Conservation (phyloP, 2,113 vertebrate species). For the Saguinus imperator region DNA sequence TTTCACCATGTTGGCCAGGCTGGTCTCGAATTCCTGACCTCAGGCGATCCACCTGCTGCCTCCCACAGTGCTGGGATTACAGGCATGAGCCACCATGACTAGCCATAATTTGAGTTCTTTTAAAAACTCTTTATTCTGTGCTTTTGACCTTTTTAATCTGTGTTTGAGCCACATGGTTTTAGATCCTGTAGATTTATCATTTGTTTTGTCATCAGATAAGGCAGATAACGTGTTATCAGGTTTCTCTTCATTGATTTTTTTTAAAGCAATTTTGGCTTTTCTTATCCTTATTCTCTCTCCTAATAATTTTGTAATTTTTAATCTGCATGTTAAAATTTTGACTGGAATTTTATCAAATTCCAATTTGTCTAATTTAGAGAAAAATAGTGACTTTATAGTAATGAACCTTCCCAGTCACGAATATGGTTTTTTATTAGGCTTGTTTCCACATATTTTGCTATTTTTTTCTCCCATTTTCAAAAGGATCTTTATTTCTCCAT, state of each 20-base stretch:
- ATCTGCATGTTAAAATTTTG: background rate
- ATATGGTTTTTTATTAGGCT: background rate
- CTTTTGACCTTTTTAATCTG: background rate
- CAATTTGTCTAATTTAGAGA: background rate
- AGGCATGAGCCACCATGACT: too few relatives aligned
- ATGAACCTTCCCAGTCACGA: background rate
- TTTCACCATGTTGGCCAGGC: too few relatives aligned
- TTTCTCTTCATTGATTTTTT: background rate
- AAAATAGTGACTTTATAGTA: background rate
- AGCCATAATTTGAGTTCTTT: background rate
- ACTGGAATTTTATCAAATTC: background rate
- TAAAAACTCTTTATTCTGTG: background rate
- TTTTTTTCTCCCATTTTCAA: background rate
- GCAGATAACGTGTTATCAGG: background rate
- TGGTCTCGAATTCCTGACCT: too few relatives aligned
- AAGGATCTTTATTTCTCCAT: background rate
- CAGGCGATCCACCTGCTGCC: too few relatives aligned
- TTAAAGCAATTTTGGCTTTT: slow-evolving; percentile 20
- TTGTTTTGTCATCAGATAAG: background rate
- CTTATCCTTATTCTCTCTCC: background rate
- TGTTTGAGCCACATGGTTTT: background rate
- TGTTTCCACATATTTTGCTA: background rate
- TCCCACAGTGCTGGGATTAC: too few relatives aligned
- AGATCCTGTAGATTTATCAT: background rate
- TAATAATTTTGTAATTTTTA: background rate